Evolutionary conservation across 2,888 invertebrate species (phyloP), one percentile per base, ranked within the genome.

Genomic region (Icerya purchasi): DNA sequence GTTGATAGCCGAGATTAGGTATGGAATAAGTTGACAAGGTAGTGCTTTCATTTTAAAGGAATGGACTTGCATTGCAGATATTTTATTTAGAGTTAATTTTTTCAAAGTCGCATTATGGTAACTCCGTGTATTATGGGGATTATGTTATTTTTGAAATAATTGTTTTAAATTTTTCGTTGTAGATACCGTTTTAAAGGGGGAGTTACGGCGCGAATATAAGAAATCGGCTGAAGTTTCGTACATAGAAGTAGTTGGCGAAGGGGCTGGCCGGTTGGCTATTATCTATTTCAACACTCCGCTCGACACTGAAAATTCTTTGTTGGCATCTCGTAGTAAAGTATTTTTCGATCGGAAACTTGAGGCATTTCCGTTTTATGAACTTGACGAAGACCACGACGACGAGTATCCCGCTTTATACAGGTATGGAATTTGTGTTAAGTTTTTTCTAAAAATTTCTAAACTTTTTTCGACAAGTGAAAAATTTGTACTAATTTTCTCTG

Each of bases 291-390:
- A 93, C 74, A 94, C 93, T 76, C 86, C 91, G 67, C 93, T 94
- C 74, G 94, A 96, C 74, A 93, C 92, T 65, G 89, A 89, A 67
- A 94, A 94, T 74, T 94, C 96, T 61, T 77, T 93, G 64, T 92
- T 92, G 74, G 90, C 87, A 65, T 93, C 94, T 63, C 90, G 92
- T 72, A 93, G 92, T 74, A 94, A 94, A 74, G 79, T 85, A 70
- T 96, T 96, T 78, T 96, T 96, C 77, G 94, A 94, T 68, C 88
- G 90, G 73, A 92, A 92, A 76, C 93, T 96, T 73, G 89, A 90
- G 72, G 93, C 94, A 67, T 86, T 85, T 64, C 86, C 90, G 62
- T 91, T 93, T 75, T 89, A 90, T 74, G 92, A 91, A 68, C 69
- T 75, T 64, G 76, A 76, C 71, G 73, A 73, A 58, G 73, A 73